Percentiles rank a stretch among this genome's conserved stretches.
phyloP scores from a whole-genome alignment of 2,797 vertebrate genomes.

The Artibeus lituratus region DNA sequence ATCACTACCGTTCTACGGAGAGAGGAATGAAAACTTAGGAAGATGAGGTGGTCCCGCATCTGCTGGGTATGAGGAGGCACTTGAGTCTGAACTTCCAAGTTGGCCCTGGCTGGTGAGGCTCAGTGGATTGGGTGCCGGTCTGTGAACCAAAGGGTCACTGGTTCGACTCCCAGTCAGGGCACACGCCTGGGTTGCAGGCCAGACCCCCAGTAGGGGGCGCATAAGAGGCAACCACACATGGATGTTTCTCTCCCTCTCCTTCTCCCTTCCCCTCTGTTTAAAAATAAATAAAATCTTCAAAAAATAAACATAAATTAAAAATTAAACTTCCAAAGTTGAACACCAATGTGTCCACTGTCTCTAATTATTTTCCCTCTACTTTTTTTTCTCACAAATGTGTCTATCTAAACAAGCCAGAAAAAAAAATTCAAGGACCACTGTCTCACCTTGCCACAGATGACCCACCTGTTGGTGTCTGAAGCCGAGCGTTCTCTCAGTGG shows the following conservation, averaged over 20 bases:
- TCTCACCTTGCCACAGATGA: not conserved
- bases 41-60: not conserved
- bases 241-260: too few species aligned
- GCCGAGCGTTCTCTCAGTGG: not conserved
- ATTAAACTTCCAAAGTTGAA: too few species aligned
- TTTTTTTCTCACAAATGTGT: not conserved
- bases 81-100: not conserved
- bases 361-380: not conserved
- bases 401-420: not conserved
- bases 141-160: too few species aligned
- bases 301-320: too few species aligned
- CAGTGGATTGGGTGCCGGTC: too few species aligned
- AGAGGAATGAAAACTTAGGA: not conserved
- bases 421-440: not conserved
- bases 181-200: too few species aligned
- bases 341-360: not conserved
- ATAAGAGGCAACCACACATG: too few species aligned
- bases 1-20: not conserved
- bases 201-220: too few species aligned
- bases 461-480: not conserved
- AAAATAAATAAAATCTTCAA: too few species aligned
- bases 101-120: too few species aligned
- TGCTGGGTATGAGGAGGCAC: not conserved
- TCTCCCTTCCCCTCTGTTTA: too few species aligned
- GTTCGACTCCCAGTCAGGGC: too few species aligned